Evolutionary conservation across 2,113 vertebrate genomes (phyloP), one percentile per base, ranked within the genome.

Genomic region (Trichomycterus rosablanca): DNA sequence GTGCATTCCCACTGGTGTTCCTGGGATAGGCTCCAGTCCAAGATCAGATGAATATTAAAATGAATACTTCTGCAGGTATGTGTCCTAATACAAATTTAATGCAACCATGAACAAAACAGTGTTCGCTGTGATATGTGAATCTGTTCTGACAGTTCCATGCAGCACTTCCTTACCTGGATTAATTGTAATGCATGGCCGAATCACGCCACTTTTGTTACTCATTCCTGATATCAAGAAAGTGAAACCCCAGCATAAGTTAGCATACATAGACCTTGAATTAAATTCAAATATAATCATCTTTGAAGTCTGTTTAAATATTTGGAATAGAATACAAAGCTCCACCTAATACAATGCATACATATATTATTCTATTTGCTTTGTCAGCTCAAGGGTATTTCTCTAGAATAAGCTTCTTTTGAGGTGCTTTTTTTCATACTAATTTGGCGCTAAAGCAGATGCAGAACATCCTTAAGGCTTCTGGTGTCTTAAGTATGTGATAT

Each of bases 401-500:
- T 19, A 49, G 63, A 63, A 70, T 64, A 74, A 70, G 56, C 58
- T 18, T 48, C 63, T 72, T 77, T 46, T 49, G 42, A 72, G 51
- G 43, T 61, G 71, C 19, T 55, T 48, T 19, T 53, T 50, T 44
- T 26, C 30, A 68, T 71, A 62, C 70, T 54, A 62, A 57, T 80
- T 78, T 75, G 60, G 32, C 61, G 68, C 68, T 44, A 63, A 74
- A 71, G 45, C 50, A 72, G 63, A 82, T 80, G 68, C 69, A 64
- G 63, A 65, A 75, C 73, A 66, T 74, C 70, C 77, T 82, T 81
- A 72, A 80, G 73, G 75, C 65, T 66, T 54, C 50, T 78, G 71
- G 73, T 51, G 64, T 75, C 72, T 76, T 66, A 76, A 75, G 70
- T 46, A 78, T 84, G 80, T 80, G 74, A 80, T 78, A 85, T 82